Evolutionary conservation across 2,797 vertebrate species (phyloP), one percentile per base, ranked within the genome.

Genomic region (Notolepis coatsorum): DNA sequence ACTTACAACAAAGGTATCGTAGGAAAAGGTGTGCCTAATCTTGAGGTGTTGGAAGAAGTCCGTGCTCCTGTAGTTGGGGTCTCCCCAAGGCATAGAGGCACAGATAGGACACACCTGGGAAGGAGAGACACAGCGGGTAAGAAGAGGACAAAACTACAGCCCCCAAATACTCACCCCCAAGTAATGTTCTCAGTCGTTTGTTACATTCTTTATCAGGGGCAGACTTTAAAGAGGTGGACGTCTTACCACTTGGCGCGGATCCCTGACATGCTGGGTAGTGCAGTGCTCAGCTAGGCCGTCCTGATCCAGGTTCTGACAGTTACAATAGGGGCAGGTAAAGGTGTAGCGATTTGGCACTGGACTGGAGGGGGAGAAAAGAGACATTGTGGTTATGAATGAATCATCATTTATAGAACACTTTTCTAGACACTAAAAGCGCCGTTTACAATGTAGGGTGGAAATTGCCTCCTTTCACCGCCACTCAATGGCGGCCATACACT

Each of bases 21-120:
- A 98, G 0, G 96, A 97, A 67, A 99, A 99, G 15, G 93, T 95
- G 69, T 99, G 98, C 52, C 97, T 94, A 48, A 96, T 94, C 60
- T 96, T 95, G 75, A 99, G 91, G 74, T 99, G 98, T 84, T 98
- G 95, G 79, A 98, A 96, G 91, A 99, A 99, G 87, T 99, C 96
- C 1, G 96, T 89, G 25, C 98, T 99, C 87, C 93, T 94, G 87
- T 99, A 99, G 68, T 91, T 96, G 2, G 97, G 96, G 81, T 99
- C 97, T 48, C 98, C 98, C 98, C 97, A 99, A 0, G 98, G 98
- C 98, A 99, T 99, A 0, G 97, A 97, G 89, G 95, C 96, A 91
- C 97, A 99, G 81, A 99, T 98, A 1, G 97, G 97, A 79, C 98
- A 99, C 49, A 99, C 98, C 98, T 99, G 63, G 25, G 75, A 48